Percentiles rank a stretch among this genome's conserved stretches.
These are phyloP conservation scores for Dendrolimus houi DNA, from an alignment of 2,888 invertebrate genomes.

Conservation along the genomic window DNA sequence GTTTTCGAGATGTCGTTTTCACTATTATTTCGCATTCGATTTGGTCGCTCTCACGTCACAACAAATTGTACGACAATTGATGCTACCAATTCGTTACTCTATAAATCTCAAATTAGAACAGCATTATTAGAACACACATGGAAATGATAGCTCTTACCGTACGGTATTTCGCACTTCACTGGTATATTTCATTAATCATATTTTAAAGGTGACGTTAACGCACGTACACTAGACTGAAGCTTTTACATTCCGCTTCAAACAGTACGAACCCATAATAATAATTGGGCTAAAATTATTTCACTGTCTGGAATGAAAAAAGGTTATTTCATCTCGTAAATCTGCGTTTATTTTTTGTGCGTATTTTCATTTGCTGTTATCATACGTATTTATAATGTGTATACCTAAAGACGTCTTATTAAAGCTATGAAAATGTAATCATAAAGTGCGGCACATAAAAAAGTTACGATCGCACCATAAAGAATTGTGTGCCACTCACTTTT, in stretches of 20 bases:
- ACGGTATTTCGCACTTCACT: neutral
- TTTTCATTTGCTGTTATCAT: neutral
- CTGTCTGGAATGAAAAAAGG: neutral
- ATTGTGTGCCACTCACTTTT: constrained; percentile 32
- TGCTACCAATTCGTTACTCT: neutral
- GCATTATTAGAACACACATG: neutral
- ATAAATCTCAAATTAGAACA: neutral
- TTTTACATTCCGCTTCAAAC: neutral
- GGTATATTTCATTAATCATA: neutral
- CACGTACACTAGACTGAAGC: neutral
- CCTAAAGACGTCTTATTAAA: constrained; percentile 24
- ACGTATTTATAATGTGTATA: neutral
- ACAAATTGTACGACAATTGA: neutral
- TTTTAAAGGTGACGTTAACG: neutral
- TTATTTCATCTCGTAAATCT: neutral
- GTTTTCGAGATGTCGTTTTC: neutral
- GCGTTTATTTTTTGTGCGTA: neutral
- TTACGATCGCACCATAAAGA: constrained; percentile 48
- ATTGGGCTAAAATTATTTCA: neutral
- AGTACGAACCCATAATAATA: neutral
- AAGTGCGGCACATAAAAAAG: constrained; percentile 42
- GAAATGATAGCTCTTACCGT: neutral
- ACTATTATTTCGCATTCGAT: neutral
- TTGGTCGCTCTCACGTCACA: neutral
- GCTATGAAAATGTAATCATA: constrained; percentile 30